Evolutionary conservation across 1,140 invertebrate genomes (phyloP).

Genomic region (Drosophila sulfurigaster): DNA sequence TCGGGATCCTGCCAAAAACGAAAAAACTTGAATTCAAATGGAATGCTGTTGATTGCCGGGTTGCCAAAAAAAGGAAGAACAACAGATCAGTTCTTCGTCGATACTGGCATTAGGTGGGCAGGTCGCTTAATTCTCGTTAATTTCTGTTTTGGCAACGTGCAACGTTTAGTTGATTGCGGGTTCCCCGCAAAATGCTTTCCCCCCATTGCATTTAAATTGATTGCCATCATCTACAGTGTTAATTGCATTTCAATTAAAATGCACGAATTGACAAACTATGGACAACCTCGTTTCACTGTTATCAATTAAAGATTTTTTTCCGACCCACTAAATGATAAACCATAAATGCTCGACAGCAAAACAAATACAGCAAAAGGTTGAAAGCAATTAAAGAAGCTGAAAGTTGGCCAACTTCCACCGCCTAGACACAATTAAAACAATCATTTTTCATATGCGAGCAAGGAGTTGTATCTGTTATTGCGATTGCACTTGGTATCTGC

Average conservation of each 20-base stretch:
- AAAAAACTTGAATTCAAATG: slow-evolving; percentile 70
- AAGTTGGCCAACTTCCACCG: slow-evolving; percentile 8
- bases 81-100: slow-evolving; percentile 35
- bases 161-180: slow-evolving; percentile 83
- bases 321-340: slow-evolving; percentile 54
- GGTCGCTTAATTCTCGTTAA: slow-evolving; percentile 80
- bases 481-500: slow-evolving; percentile 43
- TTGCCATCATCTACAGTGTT: slow-evolving; percentile 77
- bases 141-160: slow-evolving; percentile 65
- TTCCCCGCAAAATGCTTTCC: slow-evolving; percentile 37
- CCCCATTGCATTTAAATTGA: slow-evolving; percentile 47
- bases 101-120: slow-evolving; percentile 65
- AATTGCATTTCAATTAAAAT: slow-evolving; percentile 36
- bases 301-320: slow-evolving; percentile 8
- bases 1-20: slow-evolving; percentile 51
- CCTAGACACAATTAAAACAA: slow-evolving; percentile 68
- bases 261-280: slow-evolving; percentile 4
- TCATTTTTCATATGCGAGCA: slow-evolving; percentile 61
- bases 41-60: slow-evolving; percentile 80
- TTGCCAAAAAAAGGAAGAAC: slow-evolving; percentile 15
- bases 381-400: slow-evolving; percentile 65
- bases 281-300: background rate
- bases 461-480: slow-evolving; percentile 21
- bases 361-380: slow-evolving; percentile 55
- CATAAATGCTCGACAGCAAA: slow-evolving; percentile 61